Evolutionary conservation across 2,888 invertebrate species (phyloP).

Genomic region (Acanthosepion pharaonis): DNA sequence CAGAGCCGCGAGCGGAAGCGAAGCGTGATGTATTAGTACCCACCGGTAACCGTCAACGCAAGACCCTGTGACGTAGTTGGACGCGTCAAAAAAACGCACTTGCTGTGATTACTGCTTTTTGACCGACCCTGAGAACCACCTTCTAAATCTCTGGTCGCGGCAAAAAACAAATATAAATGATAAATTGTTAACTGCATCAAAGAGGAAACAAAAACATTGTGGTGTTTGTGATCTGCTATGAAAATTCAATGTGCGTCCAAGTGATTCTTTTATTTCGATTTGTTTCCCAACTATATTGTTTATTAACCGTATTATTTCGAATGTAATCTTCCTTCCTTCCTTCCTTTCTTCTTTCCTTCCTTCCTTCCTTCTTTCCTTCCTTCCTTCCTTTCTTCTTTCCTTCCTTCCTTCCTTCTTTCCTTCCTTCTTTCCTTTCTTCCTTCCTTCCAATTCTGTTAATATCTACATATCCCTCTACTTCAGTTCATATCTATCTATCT

Average conservation of each 20-base stretch:
- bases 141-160: not conserved
- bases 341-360: too few relatives aligned
- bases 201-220: not conserved
- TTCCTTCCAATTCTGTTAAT: too few relatives aligned
- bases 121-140: not conserved
- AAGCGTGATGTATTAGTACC: not conserved
- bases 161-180: not conserved
- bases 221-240: not conserved
- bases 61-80: not conserved
- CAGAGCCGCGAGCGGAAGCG: not conserved
- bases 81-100: not conserved
- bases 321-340: too few relatives aligned
- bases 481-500: too few relatives aligned
- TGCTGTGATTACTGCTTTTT: not conserved
- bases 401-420: too few relatives aligned
- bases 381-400: too few relatives aligned
- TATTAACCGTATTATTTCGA: too few relatives aligned
- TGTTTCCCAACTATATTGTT: not conserved
- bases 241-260: not conserved
- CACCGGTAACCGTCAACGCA: conserved; percentile 33
- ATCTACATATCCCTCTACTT: too few relatives aligned
- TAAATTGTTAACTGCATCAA: conserved; percentile 33
- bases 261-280: not conserved
- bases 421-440: too few relatives aligned
- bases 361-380: too few relatives aligned